A percentile compares a stretch with the other conserved stretches of the same genome.
Conservation (phyloP, 1,140 invertebrate species). For the Cotesia vestalis region DNA sequence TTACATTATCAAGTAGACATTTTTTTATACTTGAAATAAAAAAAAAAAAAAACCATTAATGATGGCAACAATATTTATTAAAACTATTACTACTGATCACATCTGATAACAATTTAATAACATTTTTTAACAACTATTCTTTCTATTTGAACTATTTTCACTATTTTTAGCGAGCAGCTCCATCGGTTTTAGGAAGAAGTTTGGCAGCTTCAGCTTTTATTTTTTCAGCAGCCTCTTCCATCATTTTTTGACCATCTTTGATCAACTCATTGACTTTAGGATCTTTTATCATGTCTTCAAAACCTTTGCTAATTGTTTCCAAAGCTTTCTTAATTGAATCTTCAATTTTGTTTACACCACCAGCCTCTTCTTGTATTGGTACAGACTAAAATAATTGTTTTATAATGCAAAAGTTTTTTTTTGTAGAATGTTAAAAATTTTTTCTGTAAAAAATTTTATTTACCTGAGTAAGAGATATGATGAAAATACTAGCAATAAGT, state of each 20-base stretch:
- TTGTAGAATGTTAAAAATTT: neutral
- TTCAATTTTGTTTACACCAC: constrained; percentile 9
- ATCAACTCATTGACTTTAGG: constrained; percentile 31
- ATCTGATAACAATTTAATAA: no score
- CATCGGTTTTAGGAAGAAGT: constrained; percentile 37
- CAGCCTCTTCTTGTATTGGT: constrained; percentile 25
- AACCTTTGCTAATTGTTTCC: constrained; percentile 26
- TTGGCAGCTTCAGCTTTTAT: constrained; percentile 27
- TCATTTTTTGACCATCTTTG: constrained; percentile 26
- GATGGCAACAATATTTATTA: no score
- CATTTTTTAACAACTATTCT: no score
- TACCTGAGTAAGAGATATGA: constrained; percentile 43
- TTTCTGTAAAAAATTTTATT: constrained; percentile 2
- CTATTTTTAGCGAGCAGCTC: neutral
- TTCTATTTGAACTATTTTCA: no score
- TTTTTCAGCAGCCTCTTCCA: constrained; percentile 26
- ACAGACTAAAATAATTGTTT: constrained; percentile 28
- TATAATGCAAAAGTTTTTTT: neutral
- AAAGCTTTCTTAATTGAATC: constrained; percentile 26
- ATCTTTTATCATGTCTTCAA: constrained; percentile 34
- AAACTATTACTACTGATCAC: no score
- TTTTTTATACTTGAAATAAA: no score
- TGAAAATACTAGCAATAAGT: constrained; percentile 27
- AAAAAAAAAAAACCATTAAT: no score
- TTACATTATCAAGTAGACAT: no score